Conservation (phyloP, 35 echinoderm and acorn worm genomes). For the Diadema setosum region DNA sequence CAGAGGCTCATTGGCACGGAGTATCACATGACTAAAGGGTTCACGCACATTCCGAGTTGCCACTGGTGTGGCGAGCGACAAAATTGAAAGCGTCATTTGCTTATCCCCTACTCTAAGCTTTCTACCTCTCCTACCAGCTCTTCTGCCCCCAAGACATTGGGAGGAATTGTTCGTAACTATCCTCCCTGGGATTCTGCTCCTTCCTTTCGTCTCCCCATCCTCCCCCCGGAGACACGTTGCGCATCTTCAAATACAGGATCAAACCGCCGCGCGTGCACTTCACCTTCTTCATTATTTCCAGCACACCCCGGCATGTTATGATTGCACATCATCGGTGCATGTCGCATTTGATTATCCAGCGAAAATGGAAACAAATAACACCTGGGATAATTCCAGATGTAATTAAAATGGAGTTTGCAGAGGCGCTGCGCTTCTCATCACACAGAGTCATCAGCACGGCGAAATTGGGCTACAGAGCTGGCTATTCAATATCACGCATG, state of each 20-base stretch:
- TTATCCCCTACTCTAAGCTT: not conserved
- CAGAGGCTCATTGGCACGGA: not conserved
- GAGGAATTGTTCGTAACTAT: not conserved
- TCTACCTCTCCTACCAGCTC: not conserved
- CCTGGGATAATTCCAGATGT: constrained; percentile 20
- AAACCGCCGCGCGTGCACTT: too few species aligned
- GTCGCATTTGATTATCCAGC: not conserved
- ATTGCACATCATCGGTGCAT: not conserved
- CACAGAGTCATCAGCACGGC: not conserved
- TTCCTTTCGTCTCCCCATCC: not conserved
- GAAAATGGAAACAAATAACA: constrained; percentile 6
- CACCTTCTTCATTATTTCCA: not conserved
- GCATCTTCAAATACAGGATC: too few species aligned
- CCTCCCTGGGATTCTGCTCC: too few species aligned
- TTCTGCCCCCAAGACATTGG: not conserved
- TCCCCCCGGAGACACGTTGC: not conserved
- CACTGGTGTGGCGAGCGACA: not conserved
- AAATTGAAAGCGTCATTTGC: not conserved
- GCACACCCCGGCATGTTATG: not conserved
- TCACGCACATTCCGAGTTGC: not conserved
- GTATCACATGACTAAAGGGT: not conserved
- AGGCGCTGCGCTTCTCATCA: not conserved
- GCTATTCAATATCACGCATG: not conserved
- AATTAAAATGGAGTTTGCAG: not conserved
- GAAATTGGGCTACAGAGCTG: not conserved